phyloP scores from a whole-genome alignment of 2,113 vertebrate species.

The Hypocryptadius cinnamomeus region DNA sequence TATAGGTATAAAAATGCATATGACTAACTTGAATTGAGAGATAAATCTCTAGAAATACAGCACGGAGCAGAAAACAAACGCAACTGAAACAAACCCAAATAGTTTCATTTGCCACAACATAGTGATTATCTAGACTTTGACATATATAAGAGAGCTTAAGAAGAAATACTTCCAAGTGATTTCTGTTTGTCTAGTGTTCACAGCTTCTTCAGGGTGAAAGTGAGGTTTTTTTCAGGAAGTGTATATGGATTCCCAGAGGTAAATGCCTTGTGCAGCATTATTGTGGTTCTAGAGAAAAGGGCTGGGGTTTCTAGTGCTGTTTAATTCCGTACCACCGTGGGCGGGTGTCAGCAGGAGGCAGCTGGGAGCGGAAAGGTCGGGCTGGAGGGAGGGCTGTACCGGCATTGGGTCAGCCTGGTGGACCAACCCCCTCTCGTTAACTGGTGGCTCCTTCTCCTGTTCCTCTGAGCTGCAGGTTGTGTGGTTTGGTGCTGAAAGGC shows the following conservation, averaged over 20 bases:
- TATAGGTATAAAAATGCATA: not conserved
- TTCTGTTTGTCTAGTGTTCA: not conserved
- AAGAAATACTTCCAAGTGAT: not conserved
- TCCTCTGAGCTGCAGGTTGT: not conserved
- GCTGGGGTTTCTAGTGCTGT: not conserved
- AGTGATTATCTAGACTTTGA: not conserved
- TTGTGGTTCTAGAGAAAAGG: too few species aligned
- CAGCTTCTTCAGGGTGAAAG: not conserved
- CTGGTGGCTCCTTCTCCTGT: not conserved
- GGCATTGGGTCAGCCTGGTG: fast-evolving
- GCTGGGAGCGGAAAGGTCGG: fast-evolving
- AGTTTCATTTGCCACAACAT: not conserved
- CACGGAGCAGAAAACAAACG: not conserved
- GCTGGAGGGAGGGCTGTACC: too few species aligned
- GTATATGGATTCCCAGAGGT: not conserved
- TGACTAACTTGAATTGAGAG: not conserved
- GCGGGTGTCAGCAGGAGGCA: not conserved
- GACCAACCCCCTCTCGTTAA: not conserved
- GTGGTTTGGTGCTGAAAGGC: not conserved
- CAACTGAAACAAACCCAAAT: not conserved
- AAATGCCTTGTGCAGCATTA: not conserved
- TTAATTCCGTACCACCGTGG: fast-evolving
- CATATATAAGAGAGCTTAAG: not conserved
- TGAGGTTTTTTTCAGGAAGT: not conserved
- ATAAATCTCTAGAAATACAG: not conserved